Evolutionary conservation across 2,113 vertebrate genomes (phyloP), one percentile per base, ranked within the genome.

Genomic region (Cephalopterus ornatus): DNA sequence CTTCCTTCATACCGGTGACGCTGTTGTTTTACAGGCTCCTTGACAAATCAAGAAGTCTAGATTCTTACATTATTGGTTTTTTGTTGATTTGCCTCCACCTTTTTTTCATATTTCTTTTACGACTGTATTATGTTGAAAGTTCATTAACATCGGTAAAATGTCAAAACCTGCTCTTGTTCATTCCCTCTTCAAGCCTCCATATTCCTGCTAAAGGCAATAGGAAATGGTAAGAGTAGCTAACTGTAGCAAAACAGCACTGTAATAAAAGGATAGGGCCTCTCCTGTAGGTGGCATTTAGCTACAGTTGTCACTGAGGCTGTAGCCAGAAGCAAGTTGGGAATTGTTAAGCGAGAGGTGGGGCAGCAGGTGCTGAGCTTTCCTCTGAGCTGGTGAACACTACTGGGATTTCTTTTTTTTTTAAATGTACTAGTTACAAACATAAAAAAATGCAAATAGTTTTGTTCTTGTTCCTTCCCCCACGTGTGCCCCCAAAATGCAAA

Each of bases 221-320:
- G 28, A 84, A 68, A 32, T 6, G 12, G 5, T 14, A 35, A 46
- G 41, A 41, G 35, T 14, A 62, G 28, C 11, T 37, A 49, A 53
- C 41, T 56, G 37, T 44, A 55, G 27, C 26, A 42, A 49, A 80
- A n/a, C 46, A 65, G 22, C 6, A 14, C 11, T 12, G 5, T 46
- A 15, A 8, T 35, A n/a, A 61, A 68, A 75, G 18, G 35, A 39
- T 72, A 14, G 0, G 0, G 32, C 41, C 37, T 56, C 12, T 56
- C 70, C 39, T 1, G 1, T 5, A 6, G 9, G 41, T 5, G 3
- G 6, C 27, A 52, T 47, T 62, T 42, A 49, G 27, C 47, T 35
- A 62, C 41, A 61, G 67, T n/a, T 61, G 13, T 44, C 41, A 18
- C 24, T 0, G 3, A 55, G 19, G 19, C 79, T 77, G 55, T 8